Conservation (phyloP, 1,140 invertebrate genomes). For the Drosophila tsacasi region DNA sequence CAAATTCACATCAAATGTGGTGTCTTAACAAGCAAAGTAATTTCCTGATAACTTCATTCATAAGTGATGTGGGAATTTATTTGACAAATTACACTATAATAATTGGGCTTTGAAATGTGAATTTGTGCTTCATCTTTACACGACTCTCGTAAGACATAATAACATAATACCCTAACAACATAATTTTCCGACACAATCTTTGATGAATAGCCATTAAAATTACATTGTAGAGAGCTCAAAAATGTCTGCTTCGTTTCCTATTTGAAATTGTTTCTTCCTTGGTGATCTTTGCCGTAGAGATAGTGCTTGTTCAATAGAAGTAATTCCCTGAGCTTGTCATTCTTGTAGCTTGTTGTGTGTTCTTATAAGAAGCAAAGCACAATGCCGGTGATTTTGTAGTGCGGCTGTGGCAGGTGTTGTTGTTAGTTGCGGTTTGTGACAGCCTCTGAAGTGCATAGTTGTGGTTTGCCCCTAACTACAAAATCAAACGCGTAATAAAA, state of each 20-base stretch:
- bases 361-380: neutral
- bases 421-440: constrained; percentile 19
- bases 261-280: neutral
- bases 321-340: constrained; percentile 23
- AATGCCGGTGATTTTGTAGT: constrained; percentile 1
- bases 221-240: neutral
- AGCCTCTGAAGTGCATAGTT: constrained; percentile 25
- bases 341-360: constrained; percentile 13
- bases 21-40: neutral
- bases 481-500: neutral
- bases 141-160: neutral
- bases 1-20: neutral
- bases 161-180: neutral
- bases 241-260: constrained; percentile 1
- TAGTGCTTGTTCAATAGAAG: constrained; percentile 8
- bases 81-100: neutral
- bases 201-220: neutral
- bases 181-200: neutral
- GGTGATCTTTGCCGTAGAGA: neutral
- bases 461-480: constrained; percentile 4
- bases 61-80: neutral
- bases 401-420: constrained; percentile 16
- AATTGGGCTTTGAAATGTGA: neutral
- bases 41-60: neutral
- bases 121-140: neutral